Evolutionary conservation across 2,113 vertebrate genomes (phyloP).

Genomic region (Nannobrachium achirus): DNA sequence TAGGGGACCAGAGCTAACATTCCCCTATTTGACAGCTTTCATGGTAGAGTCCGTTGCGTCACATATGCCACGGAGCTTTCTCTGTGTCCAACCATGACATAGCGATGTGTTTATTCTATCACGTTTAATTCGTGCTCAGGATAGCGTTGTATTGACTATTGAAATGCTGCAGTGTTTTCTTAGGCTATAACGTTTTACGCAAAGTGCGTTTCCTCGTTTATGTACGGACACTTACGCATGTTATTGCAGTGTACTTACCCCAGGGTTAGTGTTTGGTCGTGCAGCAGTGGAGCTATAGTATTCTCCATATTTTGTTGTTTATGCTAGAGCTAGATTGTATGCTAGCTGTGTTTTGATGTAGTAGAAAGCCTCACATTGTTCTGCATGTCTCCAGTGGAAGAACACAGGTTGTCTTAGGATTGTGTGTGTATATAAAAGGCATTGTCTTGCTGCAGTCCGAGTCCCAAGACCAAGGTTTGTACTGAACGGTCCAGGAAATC

Average conservation of each 20-base stretch:
- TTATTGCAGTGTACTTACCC: neutral
- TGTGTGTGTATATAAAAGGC: neutral
- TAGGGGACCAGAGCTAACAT: no score
- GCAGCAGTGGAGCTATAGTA: neutral
- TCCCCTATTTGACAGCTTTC: no score
- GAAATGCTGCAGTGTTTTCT: no score
- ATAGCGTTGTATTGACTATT: no score
- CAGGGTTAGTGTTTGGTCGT: slow-evolving; percentile 9
- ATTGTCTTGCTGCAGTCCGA: neutral
- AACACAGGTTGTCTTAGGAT: neutral
- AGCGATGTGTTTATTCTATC: no score
- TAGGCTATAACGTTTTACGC: no score
- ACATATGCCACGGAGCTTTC: no score
- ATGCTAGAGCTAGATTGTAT: slow-evolving; percentile 20
- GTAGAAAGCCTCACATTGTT: neutral
- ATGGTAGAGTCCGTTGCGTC: no score
- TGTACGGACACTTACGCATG: neutral
- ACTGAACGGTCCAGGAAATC: no score
- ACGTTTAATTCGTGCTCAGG: neutral
- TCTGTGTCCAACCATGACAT: no score
- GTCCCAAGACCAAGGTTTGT: slow-evolving; percentile 46
- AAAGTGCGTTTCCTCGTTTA: neutral
- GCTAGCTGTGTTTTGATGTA: slow-evolving; percentile 8
- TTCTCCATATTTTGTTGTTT: slow-evolving; percentile 38
- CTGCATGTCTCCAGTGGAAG: neutral